Conservation (phyloP, 2,797 vertebrate genomes). For the Leucoraja ocellata region DNA sequence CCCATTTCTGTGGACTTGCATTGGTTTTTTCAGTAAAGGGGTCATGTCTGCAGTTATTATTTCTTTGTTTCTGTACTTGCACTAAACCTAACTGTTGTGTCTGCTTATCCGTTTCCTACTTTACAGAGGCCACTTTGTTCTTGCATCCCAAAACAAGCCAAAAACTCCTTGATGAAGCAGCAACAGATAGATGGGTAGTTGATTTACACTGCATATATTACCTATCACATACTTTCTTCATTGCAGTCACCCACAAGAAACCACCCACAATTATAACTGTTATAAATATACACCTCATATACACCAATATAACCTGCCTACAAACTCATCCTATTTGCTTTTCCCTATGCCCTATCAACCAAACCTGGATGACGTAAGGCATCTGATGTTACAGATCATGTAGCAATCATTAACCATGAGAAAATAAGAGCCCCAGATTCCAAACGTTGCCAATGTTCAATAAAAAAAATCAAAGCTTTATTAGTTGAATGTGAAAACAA, state of each 20-base stretch:
- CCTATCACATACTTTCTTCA: neutral
- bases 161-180: neutral
- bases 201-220: neutral
- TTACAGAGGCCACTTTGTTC: neutral
- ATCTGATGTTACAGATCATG: neutral
- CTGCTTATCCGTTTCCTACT: neutral
- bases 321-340: neutral
- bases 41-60: neutral
- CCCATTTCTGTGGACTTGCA: neutral
- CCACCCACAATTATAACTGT: neutral
- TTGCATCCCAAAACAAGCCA: neutral
- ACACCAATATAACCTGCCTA: conserved; percentile 6
- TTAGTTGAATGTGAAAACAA: neutral
- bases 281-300: neutral
- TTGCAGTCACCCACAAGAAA: neutral
- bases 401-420: neutral
- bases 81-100: neutral
- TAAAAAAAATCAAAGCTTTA: neutral
- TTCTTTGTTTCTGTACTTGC: neutral
- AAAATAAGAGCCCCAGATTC: neutral
- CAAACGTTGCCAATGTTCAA: neutral
- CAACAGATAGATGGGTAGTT: neutral
- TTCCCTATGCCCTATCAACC: neutral
- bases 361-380: neutral
- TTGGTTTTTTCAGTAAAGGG: neutral